These are phyloP conservation scores for Agrotis ipsilon DNA, from an alignment of 2,888 invertebrate genomes.

Conservation along the genomic window DNA sequence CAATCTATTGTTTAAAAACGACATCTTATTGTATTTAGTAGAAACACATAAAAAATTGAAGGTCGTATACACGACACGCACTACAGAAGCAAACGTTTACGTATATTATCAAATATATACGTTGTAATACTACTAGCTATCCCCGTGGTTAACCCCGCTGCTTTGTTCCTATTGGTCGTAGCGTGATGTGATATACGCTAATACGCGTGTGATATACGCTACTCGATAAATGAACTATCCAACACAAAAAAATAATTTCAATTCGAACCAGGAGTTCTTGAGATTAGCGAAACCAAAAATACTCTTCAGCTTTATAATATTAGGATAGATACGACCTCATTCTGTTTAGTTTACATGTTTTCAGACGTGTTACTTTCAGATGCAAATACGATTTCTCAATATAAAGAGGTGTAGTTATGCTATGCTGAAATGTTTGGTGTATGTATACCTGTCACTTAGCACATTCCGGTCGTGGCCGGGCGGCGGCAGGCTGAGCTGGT, in stretches of 20 bases:
- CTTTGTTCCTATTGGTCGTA: too few species aligned
- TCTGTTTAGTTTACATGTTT: background rate
- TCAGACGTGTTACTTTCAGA: conserved; percentile 3
- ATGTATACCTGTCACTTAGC: conserved; percentile 95
- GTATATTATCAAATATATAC: background rate
- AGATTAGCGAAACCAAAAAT: too few species aligned
- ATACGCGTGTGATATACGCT: too few species aligned
- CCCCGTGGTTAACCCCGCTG: too few species aligned
- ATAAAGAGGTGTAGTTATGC: background rate
- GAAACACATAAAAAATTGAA: conserved; percentile 16
- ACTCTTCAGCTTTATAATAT: too few species aligned
- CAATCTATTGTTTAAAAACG: background rate
- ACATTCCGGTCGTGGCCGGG: conserved; percentile 97
- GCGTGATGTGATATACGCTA: too few species aligned
- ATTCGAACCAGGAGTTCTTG: too few species aligned
- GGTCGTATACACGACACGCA: background rate
- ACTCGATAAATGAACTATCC: too few species aligned
- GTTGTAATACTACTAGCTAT: too few species aligned
- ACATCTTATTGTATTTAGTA: background rate
- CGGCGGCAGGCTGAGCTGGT: conserved; percentile 98
- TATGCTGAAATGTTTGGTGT: conserved; percentile 16
- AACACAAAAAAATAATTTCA: too few species aligned
- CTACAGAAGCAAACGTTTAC: background rate
- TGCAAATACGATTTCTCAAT: conserved; percentile 21
- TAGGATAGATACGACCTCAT: too few species aligned